These are phyloP conservation scores for Megaleporinus macrocephalus DNA, from an alignment of 2,113 vertebrate species.

Conservation along the genomic window DNA sequence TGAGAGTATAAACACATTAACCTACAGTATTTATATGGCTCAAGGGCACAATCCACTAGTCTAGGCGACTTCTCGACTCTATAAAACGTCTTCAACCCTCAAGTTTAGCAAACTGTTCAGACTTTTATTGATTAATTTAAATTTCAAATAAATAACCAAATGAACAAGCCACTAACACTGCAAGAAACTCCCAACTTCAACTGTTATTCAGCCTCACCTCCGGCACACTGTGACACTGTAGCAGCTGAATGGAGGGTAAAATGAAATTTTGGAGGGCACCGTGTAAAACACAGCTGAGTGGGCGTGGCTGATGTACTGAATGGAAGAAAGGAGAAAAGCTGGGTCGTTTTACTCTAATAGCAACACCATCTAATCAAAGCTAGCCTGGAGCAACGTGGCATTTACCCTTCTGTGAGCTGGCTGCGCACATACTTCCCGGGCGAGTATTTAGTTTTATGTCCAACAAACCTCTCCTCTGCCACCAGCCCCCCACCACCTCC, in stretches of 20 bases:
- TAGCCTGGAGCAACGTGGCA: not conserved
- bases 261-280: not conserved
- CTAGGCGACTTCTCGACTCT: too few relatives aligned
- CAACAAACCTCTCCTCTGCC: not conserved
- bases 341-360: not conserved
- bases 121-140: not conserved
- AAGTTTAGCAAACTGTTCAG: too few relatives aligned
- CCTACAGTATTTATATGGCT: not conserved
- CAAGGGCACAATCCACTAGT: too few relatives aligned
- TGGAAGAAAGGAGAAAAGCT: not conserved
- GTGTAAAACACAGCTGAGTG: not conserved
- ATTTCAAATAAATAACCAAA: not conserved
- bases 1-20: not conserved
- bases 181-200: not conserved
- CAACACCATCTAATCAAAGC: conserved; percentile 5
- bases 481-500: not conserved
- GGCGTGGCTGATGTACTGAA: conserved; percentile 10
- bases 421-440: conserved; percentile 4
- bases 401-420: not conserved
- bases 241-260: not conserved
- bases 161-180: not conserved
- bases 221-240: not conserved
- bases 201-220: too few relatives aligned
- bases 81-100: too few relatives aligned
- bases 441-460: not conserved